These are phyloP conservation scores for Peromyscus leucopus DNA, from an alignment of 2,113 vertebrate genomes.

Conservation along the genomic window DNA sequence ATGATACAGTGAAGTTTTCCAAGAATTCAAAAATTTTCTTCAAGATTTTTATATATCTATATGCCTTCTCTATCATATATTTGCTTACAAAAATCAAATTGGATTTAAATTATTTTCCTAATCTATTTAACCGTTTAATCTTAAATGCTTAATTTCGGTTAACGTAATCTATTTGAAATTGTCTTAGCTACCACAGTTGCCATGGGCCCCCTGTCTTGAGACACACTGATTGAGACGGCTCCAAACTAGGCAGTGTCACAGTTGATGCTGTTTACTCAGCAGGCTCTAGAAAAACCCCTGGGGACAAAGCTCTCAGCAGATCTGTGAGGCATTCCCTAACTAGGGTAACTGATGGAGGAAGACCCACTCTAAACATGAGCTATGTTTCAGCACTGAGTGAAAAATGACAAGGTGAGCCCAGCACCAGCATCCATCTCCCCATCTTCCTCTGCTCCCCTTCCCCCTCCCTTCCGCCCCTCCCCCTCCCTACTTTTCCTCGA, in stretches of 20 bases:
- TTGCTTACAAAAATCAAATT: constrained; percentile 17
- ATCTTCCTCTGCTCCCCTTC: background rate
- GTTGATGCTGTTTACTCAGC: too few relatives aligned
- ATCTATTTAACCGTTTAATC: background rate
- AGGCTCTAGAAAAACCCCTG: background rate
- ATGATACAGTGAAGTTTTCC: background rate
- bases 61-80: background rate
- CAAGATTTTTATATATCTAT: constrained; percentile 24
- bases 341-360: background rate
- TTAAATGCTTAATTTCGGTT: background rate
- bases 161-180: constrained; percentile 1
- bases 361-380: background rate
- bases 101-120: constrained; percentile 39
- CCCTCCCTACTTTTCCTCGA: too few relatives aligned
- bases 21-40: constrained; percentile 15
- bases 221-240: background rate
- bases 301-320: background rate
- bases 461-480: too few relatives aligned
- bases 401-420: background rate
- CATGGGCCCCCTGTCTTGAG: constrained; percentile 1
- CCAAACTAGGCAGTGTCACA: background rate
- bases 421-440: background rate
- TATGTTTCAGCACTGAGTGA: background rate
- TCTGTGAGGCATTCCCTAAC: background rate
- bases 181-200: background rate